Base-by-base conservation (phyloP, 2,113 vertebrate species). In the Muntiacus reevesi region DNA sequence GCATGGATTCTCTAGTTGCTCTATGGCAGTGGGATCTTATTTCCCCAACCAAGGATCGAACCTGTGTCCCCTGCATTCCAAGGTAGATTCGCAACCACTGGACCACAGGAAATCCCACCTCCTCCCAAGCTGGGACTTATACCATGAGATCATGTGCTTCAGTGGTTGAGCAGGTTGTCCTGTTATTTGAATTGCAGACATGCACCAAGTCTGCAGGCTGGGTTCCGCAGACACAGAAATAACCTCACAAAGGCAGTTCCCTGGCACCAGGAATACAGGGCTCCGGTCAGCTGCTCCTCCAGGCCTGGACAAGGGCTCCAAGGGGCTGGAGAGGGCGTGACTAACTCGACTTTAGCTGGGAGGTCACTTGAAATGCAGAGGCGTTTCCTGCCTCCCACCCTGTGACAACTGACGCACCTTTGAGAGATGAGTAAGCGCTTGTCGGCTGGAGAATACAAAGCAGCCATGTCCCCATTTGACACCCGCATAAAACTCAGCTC, bases 361-460 rank as follows among this genome's bases (percentile, higher is more conserved):
- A 64, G 57, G 85, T 64, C 87, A 27, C 81, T 60, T 59, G 52
- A 90, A 71, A 60, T 47, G 28, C 79, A 67, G 50, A 85, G 86
- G 86, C 17, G 0, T 40, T 16, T 76, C 40, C 82, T 27, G 28
- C 74, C 54, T 67, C 86, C 92, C 10, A 1, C 7, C 60, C 83
- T 43, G 86, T 7, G 27, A 95, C n/a, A 64, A 16, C 6, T 45
- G 60, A 43, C 0, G 2, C 25, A 16, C 52, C 60, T 74, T 55
- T 23, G 47, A 96, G 93, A 90, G 79, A 93, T 36, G 54, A 94
- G 62, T 14, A 47, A 93, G 91, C 33, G 5, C 36, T 14, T 83
- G 84, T 76, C 28, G 6, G 47, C 93, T 33, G 19, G 54, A 95
- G 47, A 59, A 54, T 59, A 60, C 36, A 10, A n/a, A 84, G 40